Conservation (phyloP, 2,797 vertebrate species). For the Chelidonichthys spinosus region DNA sequence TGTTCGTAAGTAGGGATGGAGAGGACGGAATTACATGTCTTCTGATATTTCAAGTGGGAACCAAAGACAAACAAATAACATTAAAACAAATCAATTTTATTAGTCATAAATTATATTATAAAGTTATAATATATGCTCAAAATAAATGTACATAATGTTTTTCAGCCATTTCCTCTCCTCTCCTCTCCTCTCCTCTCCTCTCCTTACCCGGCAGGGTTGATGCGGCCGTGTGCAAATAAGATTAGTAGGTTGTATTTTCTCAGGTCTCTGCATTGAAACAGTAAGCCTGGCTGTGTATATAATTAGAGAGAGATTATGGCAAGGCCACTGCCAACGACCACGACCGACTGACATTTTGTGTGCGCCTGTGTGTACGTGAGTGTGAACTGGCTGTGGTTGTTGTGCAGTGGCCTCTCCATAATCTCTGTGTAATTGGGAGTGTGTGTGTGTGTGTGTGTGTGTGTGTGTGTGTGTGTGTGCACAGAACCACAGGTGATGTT, state of each 20-base stretch:
- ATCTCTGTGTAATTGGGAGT: constrained; percentile 70
- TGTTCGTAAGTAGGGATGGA: constrained; percentile 19
- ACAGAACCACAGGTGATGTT: constrained; percentile 77
- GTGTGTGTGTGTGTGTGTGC: constrained; percentile 62
- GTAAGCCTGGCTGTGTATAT: constrained; percentile 83
- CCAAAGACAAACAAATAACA: neutral
- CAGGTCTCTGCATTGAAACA: constrained; percentile 80
- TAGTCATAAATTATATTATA: no score
- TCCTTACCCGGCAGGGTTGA: constrained; percentile 67
- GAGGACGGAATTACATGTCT: constrained; percentile 5
- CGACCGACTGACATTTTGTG: constrained; percentile 76
- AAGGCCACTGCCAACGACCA: constrained; percentile 70
- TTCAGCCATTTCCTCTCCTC: neutral
- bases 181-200: constrained; percentile 22
- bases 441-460: constrained; percentile 57
- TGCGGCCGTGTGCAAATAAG: constrained; percentile 81
- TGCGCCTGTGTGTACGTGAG: constrained; percentile 51
- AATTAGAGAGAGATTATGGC: constrained; percentile 83
- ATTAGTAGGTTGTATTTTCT: constrained; percentile 84
- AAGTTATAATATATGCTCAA: neutral
- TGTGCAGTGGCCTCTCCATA: constrained; percentile 63
- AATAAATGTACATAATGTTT: neutral
- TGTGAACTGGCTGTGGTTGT: constrained; percentile 54
- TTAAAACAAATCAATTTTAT: neutral
- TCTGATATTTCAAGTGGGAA: neutral